Percentiles rank a stretch among this genome's conserved stretches.
phyloP scores from a whole-genome alignment of 2,113 vertebrate species.

The Ageneiosus marmoratus region DNA sequence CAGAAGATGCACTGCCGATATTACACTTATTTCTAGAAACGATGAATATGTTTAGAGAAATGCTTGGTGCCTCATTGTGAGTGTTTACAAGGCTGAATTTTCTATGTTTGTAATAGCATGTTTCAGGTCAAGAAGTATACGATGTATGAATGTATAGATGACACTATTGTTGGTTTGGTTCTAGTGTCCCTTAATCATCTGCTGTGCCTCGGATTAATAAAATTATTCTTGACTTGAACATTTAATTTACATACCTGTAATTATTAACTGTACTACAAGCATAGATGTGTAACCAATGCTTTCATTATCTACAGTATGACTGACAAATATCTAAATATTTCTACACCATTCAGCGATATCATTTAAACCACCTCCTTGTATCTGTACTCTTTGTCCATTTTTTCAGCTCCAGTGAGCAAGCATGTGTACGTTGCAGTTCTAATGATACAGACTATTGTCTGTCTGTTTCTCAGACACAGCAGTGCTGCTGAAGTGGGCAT shows the following conservation, averaged over 20 bases:
- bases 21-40: conserved; percentile 12
- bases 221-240: conserved; percentile 44
- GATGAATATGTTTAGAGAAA: conserved; percentile 7
- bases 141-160: conserved; percentile 66
- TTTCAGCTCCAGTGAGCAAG: no score
- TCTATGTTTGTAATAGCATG: conserved; percentile 42
- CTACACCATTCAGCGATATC: no score
- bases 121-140: conserved; percentile 32
- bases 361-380: no score
- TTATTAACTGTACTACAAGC: not conserved
- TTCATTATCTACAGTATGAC: not conserved
- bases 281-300: not conserved
- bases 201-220: conserved; percentile 79
- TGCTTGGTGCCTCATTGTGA: conserved; percentile 44
- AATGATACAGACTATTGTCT: no score
- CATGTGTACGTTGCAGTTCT: no score
- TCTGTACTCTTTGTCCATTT: no score
- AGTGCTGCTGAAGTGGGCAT: no score
- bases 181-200: conserved; percentile 63
- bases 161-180: conserved; percentile 57
- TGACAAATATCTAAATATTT: not conserved
- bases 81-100: conserved; percentile 48
- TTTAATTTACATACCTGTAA: not conserved
- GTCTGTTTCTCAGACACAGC: no score
- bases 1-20: conserved; percentile 36